Evolutionary conservation across 2,113 vertebrate species (phyloP).

Genomic region (Cariama cristata): DNA sequence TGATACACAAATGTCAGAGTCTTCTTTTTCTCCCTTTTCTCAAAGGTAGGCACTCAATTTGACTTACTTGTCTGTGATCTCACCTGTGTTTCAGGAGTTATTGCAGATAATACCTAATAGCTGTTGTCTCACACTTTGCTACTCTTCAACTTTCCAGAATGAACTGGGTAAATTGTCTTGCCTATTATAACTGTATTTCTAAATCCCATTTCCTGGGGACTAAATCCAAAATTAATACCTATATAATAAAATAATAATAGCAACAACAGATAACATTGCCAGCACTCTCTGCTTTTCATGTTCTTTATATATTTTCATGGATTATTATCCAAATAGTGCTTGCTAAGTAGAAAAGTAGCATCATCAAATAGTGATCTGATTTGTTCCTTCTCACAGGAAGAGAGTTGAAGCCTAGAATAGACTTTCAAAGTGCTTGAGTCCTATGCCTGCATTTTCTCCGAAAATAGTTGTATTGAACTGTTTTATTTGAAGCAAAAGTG

Average conservation of each 20-base stretch:
- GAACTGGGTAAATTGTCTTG: background rate
- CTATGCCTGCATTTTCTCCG: background rate
- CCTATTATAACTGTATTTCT: background rate
- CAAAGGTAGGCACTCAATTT: background rate
- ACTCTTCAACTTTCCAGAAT: background rate
- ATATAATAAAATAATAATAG: background rate
- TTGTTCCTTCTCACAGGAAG: conserved; percentile 44
- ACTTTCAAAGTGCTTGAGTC: conserved; percentile 11
- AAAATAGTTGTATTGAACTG: conserved; percentile 63
- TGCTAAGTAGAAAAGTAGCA: conserved; percentile 11
- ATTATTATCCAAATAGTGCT: background rate
- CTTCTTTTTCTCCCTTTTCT: background rate
- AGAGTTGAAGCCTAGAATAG: conserved; percentile 18
- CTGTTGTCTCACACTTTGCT: background rate
- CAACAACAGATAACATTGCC: background rate
- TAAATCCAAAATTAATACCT: background rate
- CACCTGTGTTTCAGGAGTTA: background rate
- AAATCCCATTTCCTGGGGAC: background rate
- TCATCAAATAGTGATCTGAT: background rate
- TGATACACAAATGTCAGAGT: background rate
- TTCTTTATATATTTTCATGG: background rate
- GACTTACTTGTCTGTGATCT: background rate
- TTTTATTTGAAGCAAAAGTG: conserved; percentile 40
- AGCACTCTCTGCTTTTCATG: background rate
- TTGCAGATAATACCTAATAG: background rate